A percentile compares a stretch with the other conserved stretches of the same genome.
These are phyloP conservation scores for Spilosoma lubricipeda DNA, from an alignment of 2,888 invertebrate species.

Conservation along the genomic window DNA sequence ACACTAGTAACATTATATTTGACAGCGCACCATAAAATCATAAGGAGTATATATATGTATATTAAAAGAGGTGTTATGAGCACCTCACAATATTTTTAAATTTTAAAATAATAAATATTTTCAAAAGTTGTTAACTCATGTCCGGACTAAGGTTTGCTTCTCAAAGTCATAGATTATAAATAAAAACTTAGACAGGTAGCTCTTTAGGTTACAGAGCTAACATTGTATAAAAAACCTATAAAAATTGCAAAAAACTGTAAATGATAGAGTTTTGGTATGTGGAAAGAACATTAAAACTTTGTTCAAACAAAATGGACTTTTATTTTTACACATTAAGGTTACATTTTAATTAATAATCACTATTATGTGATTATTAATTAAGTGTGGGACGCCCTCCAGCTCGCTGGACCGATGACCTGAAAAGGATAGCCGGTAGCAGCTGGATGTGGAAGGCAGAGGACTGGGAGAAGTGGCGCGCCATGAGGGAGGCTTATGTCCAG, in stretches of 20 bases:
- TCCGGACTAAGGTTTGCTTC: slow-evolving; percentile 72
- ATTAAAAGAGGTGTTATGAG: slow-evolving; percentile 64
- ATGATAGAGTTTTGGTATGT: slow-evolving; percentile 74
- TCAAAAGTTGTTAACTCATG: slow-evolving; percentile 75
- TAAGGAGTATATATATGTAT: slow-evolving; percentile 63
- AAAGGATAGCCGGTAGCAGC: no score
- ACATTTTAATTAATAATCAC: background rate
- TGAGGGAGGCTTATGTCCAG: no score
- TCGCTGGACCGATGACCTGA: no score
- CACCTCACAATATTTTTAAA: slow-evolving; percentile 72
- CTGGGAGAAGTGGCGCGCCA: no score
- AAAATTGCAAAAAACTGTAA: slow-evolving; percentile 80
- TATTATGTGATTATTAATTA: no score
- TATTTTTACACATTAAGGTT: slow-evolving; percentile 47
- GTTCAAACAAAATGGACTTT: slow-evolving; percentile 67
- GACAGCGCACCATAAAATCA: slow-evolving; percentile 62
- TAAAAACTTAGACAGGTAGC: slow-evolving; percentile 75
- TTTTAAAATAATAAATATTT: slow-evolving; percentile 74
- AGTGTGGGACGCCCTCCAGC: no score
- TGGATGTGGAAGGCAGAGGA: no score
- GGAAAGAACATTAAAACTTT: slow-evolving; percentile 76
- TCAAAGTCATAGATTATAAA: slow-evolving; percentile 70
- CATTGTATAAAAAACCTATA: slow-evolving; percentile 77
- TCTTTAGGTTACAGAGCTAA: slow-evolving; percentile 76
- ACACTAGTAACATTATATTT: slow-evolving; percentile 62